Evolutionary conservation across 2,113 vertebrate species (phyloP).

Genomic region (Pristiophorus japonicus): DNA sequence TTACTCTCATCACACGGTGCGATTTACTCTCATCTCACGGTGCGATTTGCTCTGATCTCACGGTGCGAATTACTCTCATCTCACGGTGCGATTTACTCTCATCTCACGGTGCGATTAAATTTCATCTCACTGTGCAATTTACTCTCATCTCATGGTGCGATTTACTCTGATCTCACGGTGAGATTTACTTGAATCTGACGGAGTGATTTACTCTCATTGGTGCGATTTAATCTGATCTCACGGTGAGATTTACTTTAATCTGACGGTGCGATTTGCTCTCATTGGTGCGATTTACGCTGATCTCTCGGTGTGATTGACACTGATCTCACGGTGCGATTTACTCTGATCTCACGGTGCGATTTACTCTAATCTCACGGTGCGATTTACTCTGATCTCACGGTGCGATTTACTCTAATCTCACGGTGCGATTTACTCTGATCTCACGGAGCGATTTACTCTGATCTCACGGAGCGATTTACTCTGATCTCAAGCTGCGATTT

Average conservation of each 20-base stretch:
- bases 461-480: neutral
- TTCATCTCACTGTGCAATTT: neutral
- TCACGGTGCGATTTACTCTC: neutral
- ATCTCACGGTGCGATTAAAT: neutral
- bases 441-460: neutral
- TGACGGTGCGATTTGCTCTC: neutral
- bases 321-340: neutral
- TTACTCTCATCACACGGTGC: too few species aligned
- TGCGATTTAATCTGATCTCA: neutral
- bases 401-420: neutral
- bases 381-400: neutral
- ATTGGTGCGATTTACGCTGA: neutral
- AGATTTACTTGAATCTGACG: neutral
- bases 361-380: neutral
- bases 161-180: neutral
- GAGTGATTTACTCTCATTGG: neutral
- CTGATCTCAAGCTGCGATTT: neutral
- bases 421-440: neutral
- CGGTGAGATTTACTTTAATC: neutral
- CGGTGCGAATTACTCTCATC: too few species aligned
- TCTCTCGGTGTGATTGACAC: neutral
- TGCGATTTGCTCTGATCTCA: too few species aligned
- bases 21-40: too few species aligned
- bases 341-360: neutral
- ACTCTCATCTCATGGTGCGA: neutral